A percentile compares a stretch with the other conserved stretches of the same genome.
phyloP scores from a whole-genome alignment of 2,888 invertebrate species.

The Hyposoter didymator region DNA sequence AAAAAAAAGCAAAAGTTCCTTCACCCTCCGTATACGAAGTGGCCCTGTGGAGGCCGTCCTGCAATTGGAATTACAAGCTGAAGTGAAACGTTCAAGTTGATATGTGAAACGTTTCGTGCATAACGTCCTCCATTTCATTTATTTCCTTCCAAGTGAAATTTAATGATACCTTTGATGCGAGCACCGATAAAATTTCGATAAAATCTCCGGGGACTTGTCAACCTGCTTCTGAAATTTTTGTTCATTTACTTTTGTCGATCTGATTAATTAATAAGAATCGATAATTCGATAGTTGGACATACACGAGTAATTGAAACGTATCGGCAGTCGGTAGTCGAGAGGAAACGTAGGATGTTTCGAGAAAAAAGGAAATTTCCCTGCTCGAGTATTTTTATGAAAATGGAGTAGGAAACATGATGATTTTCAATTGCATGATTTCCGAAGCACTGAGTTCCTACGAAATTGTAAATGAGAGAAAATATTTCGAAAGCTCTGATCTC shows the following conservation, averaged over 20 bases:
- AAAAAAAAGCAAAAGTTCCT: background rate
- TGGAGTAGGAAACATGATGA: background rate
- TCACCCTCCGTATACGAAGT: background rate
- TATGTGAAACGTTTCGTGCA: background rate
- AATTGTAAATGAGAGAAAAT: background rate
- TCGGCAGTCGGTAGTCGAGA: background rate
- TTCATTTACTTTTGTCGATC: background rate
- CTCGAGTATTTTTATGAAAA: background rate
- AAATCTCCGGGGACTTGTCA: background rate
- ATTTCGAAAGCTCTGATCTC: background rate
- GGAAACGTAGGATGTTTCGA: no score
- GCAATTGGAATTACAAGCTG: background rate
- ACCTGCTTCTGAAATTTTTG: no score
- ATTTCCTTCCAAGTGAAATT: background rate
- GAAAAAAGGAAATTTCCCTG: background rate
- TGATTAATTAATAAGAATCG: background rate
- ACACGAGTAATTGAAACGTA: background rate
- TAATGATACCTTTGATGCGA: background rate
- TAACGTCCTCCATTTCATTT: background rate
- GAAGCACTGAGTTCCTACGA: background rate
- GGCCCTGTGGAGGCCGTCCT: background rate
- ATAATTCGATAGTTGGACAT: background rate
- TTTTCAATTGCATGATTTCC: background rate
- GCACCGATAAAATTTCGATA: background rate
- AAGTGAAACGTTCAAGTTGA: background rate